phyloP scores from a whole-genome alignment of 2,113 vertebrate species.

The Terrapene triunguis region DNA sequence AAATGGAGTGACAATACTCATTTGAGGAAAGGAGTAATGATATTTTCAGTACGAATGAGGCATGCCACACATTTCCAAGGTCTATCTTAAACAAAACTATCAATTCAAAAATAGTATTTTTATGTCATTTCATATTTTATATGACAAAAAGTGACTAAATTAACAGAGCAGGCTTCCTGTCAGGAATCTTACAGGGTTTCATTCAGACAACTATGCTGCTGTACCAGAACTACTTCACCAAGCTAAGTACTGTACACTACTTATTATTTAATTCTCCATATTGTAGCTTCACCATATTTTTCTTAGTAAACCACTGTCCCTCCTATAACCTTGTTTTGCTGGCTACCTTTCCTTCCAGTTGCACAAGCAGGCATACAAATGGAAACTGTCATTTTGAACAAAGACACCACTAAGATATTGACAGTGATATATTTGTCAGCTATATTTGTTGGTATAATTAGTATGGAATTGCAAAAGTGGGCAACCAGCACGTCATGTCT shows the following conservation, averaged over 20 bases:
- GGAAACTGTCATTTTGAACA: background rate
- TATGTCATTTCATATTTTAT: background rate
- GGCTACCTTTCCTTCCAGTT: background rate
- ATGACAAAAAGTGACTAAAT: background rate
- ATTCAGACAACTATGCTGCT: background rate
- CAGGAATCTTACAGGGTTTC: background rate
- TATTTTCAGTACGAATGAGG: background rate
- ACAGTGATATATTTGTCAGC: background rate
- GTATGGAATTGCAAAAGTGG: background rate
- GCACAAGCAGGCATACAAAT: background rate
- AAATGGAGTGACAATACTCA: background rate
- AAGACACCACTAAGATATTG: fast-evolving
- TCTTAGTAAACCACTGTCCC: background rate
- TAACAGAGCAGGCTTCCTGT: background rate
- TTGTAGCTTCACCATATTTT: background rate
- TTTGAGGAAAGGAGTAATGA: background rate
- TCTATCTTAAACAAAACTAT: background rate
- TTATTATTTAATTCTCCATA: background rate
- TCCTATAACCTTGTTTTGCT: background rate
- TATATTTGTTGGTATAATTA: background rate
- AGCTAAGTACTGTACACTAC: background rate
- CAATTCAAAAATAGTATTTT: background rate
- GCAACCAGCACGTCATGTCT: background rate
- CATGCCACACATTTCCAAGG: background rate
- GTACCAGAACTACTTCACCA: background rate